phyloP scores from a whole-genome alignment of 2,888 invertebrate genomes.

The Macrosiphum euphorbiae region DNA sequence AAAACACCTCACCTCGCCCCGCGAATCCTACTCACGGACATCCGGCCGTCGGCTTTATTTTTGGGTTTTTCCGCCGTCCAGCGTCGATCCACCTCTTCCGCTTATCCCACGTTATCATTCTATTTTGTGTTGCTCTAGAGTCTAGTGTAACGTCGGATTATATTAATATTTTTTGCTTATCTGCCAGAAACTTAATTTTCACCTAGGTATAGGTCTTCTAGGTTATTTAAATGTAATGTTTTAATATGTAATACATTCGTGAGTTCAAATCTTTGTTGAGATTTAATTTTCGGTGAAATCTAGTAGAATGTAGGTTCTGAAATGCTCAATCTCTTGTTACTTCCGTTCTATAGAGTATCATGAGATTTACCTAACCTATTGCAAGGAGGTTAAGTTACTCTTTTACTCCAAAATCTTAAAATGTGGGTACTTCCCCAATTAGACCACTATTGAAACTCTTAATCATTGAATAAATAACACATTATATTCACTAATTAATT shows the following conservation, averaged over 20 bases:
- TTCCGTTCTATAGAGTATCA: too few species aligned
- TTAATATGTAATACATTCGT: background rate
- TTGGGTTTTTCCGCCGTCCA: background rate
- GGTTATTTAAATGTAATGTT: background rate
- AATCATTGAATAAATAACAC: background rate
- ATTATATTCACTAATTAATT: background rate
- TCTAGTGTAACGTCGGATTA: background rate
- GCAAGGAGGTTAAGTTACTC: too few species aligned
- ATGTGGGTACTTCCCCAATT: background rate
- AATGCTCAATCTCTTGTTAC: too few species aligned
- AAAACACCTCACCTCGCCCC: background rate
- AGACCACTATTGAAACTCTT: background rate
- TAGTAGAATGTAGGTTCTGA: too few species aligned
- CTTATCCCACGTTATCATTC: background rate
- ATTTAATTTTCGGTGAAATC: background rate
- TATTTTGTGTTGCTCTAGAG: fast-evolving
- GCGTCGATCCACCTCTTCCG: background rate
- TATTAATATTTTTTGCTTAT: background rate
- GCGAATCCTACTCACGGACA: background rate
- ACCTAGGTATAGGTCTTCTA: background rate
- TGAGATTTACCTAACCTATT: too few species aligned
- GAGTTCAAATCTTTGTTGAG: background rate
- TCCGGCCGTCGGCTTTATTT: background rate
- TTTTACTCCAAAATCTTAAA: too few species aligned
- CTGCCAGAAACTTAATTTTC: background rate